These are phyloP conservation scores for Spicauda simplicius DNA, from an alignment of 2,888 invertebrate genomes.

Conservation along the genomic window DNA sequence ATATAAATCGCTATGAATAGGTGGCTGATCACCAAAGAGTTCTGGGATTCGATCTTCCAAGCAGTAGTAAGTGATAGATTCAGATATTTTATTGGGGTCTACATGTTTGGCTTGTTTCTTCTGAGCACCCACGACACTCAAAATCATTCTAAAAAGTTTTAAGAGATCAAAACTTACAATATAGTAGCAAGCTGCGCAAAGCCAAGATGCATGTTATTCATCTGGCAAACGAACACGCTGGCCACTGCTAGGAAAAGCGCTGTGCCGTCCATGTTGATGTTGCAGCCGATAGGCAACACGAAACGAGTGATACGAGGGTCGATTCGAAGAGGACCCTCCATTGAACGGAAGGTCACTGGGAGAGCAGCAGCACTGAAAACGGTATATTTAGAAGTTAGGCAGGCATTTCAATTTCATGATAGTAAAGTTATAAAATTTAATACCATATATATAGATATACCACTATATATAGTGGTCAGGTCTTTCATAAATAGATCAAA, in stretches of 20 bases:
- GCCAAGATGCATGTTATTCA: constrained; percentile 92
- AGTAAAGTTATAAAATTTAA: too few species aligned
- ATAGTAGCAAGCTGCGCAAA: constrained; percentile 94
- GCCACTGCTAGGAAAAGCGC: constrained; percentile 95
- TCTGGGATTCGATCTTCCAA: too few species aligned
- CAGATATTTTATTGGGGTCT: too few species aligned
- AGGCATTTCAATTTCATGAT: neutral
- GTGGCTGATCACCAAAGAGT: too few species aligned
- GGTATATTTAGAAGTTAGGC: neutral
- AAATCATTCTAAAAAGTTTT: too few species aligned
- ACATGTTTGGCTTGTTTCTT: too few species aligned
- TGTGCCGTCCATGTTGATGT: constrained; percentile 97
- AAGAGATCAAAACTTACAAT: constrained; percentile 82
- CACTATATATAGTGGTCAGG: too few species aligned
- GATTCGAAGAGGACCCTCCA: constrained; percentile 93
- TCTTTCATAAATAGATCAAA: too few species aligned
- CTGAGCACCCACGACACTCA: too few species aligned
- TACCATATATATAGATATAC: too few species aligned
- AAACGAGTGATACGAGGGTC: constrained; percentile 94
- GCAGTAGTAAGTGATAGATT: too few species aligned
- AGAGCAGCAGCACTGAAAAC: constrained; percentile 91
- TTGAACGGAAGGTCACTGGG: constrained; percentile 93
- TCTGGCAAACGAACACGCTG: constrained; percentile 95
- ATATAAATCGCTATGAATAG: too few species aligned
- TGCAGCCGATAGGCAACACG: constrained; percentile 95